These are phyloP conservation scores for Malacoraja senta DNA, from an alignment of 2,797 vertebrate genomes.

Conservation along the genomic window DNA sequence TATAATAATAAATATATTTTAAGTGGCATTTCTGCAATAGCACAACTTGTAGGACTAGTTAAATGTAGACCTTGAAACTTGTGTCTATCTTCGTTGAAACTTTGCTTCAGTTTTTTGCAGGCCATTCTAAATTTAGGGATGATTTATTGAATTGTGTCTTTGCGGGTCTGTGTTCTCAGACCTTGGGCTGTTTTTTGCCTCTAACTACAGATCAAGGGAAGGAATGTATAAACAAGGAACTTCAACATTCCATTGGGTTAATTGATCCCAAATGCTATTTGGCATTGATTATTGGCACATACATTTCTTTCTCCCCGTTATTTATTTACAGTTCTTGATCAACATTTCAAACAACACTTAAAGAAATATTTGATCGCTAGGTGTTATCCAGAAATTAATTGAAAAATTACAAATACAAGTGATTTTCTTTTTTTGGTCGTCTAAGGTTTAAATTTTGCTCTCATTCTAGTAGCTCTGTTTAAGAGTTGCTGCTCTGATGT, in stretches of 20 bases:
- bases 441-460: neutral
- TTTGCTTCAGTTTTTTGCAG: neutral
- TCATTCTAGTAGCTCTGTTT: neutral
- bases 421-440: neutral
- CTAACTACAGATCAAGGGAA: slow-evolving; percentile 36
- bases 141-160: slow-evolving; percentile 24
- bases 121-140: neutral
- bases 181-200: slow-evolving; percentile 33
- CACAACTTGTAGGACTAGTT: neutral
- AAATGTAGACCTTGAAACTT: neutral
- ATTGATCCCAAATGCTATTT: slow-evolving; percentile 69
- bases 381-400: neutral
- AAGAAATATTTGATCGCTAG: neutral
- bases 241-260: slow-evolving; percentile 58
- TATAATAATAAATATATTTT: neutral
- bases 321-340: neutral
- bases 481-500: neutral
- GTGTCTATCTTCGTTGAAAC: neutral
- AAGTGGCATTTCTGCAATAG: neutral
- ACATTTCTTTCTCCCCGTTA: slow-evolving; percentile 46
- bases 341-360: neutral
- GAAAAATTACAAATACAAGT: neutral
- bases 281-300: slow-evolving; percentile 57
- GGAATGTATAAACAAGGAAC: slow-evolving; percentile 34
- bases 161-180: slow-evolving; percentile 5